Conservation (phyloP, 1,140 invertebrate genomes). For the Hesperophylax magnus region DNA sequence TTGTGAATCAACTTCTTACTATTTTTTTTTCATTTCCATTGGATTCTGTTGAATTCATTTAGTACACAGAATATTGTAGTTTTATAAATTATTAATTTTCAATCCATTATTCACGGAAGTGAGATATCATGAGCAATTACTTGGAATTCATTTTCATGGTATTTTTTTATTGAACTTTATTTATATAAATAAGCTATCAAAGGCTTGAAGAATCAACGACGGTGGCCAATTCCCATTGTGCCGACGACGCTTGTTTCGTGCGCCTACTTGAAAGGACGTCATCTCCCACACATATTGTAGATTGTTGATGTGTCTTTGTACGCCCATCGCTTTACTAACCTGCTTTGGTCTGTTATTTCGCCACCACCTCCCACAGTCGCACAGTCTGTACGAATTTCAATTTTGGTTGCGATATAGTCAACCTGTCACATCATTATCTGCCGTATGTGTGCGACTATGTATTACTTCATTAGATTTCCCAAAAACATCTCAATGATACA, state of each 20-base stretch:
- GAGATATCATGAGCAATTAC: no score
- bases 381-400: conserved; percentile 23
- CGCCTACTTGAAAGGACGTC: conserved; percentile 23
- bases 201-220: no score
- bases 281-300: conserved; percentile 18
- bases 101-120: no score
- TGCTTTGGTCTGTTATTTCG: conserved; percentile 34
- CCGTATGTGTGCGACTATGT: neutral
- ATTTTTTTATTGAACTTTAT: no score
- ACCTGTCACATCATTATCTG: conserved; percentile 16
- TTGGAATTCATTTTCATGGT: no score
- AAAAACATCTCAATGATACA: no score
- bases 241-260: neutral
- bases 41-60: no score
- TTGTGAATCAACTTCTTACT: no score
- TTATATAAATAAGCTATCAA: no score
- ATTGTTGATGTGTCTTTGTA: conserved; percentile 32
- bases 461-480: conserved; percentile 13
- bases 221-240: neutral
- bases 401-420: conserved; percentile 1
- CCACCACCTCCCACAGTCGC: conserved; percentile 35
- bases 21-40: no score
- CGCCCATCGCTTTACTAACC: conserved; percentile 44
- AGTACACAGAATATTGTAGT: no score
- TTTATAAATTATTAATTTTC: no score